Evolutionary conservation across 2,888 invertebrate genomes (phyloP), one percentile per base, ranked within the genome.

Genomic region (Microctonus aethiopoides): DNA sequence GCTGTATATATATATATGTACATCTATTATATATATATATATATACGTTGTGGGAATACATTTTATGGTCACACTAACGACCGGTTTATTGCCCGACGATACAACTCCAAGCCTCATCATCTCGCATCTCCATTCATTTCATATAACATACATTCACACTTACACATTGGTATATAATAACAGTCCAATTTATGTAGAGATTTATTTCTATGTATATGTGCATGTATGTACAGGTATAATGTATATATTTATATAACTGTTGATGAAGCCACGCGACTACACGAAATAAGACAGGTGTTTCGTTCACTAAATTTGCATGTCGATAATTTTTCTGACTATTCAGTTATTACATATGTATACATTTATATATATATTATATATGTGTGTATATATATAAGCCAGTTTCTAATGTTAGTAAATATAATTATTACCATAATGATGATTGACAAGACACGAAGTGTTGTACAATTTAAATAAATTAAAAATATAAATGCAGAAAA

Each of bases 21-120:
- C 7, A 29, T 70, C 70, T 67, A 68, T 61, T 70, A 73, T 64
- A 36, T 56, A 56, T 56, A 24, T 69, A 76, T 61, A 70, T 63
- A 72, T 75, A 75, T n/a, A n/a, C n/a, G n/a, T n/a, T n/a, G n/a
- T n/a, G n/a, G n/a, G n/a, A n/a, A n/a, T n/a, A n/a, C n/a, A n/a
- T 78, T 82, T 82, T 82, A 82, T 80, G 81, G 80, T 77, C 82
- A 70, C 78, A 82, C 56, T 82, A 82, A 82, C 82, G 76, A 77
- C 77, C 78, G 77, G 80, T 82, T 82, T 81, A 81, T 81, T 70
- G 66, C 72, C 75, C 56, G 56, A 70, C 66, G 41, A 61, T 59
- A 66, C 46, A 54, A 62, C 64, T 63, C 57, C 20, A 32, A 68
- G 46, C 46, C 46, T 46, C 46, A 46, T 46, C 32, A 29, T 51